A percentile compares a stretch with the other conserved stretches of the same genome.
These are phyloP conservation scores for Parauchenoglanis ngamensis DNA, from an alignment of 2,797 vertebrate genomes.

Conservation along the genomic window DNA sequence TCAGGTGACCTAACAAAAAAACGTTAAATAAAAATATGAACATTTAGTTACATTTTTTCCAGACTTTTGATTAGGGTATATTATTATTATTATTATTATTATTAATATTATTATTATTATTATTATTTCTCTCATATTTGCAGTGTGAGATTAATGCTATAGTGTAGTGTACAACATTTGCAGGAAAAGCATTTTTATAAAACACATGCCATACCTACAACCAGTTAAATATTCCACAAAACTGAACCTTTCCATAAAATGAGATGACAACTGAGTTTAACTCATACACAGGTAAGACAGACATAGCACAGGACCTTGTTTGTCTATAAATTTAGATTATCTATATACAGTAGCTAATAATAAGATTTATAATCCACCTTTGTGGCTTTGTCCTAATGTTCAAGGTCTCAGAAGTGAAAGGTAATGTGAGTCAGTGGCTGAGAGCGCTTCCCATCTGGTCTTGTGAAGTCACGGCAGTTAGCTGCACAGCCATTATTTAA, in stretches of 20 bases:
- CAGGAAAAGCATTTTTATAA: not conserved
- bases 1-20: not conserved
- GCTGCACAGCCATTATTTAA: conserved; percentile 46
- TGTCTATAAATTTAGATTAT: not conserved
- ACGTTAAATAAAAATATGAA: not conserved
- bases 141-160: no score
- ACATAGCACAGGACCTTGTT: not conserved
- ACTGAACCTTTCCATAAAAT: not conserved
- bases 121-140: not conserved
- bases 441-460: not conserved
- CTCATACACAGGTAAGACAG: not conserved
- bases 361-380: not conserved
- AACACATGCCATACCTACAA: not conserved
- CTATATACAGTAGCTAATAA: not conserved
- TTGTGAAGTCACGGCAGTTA: conserved; percentile 55
- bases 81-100: not conserved
- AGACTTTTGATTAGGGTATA: not conserved
- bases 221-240: not conserved
- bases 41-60: not conserved
- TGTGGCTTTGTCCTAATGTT: not conserved
- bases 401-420: not conserved
- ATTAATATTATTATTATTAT: not conserved
- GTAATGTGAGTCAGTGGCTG: conserved; percentile 11
- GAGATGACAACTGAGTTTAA: not conserved
- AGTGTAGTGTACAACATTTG: not conserved